Percentiles rank a stretch among this genome's conserved stretches.
phyloP scores from a whole-genome alignment of 2,888 invertebrate genomes.

The Zeuzera pyrina region DNA sequence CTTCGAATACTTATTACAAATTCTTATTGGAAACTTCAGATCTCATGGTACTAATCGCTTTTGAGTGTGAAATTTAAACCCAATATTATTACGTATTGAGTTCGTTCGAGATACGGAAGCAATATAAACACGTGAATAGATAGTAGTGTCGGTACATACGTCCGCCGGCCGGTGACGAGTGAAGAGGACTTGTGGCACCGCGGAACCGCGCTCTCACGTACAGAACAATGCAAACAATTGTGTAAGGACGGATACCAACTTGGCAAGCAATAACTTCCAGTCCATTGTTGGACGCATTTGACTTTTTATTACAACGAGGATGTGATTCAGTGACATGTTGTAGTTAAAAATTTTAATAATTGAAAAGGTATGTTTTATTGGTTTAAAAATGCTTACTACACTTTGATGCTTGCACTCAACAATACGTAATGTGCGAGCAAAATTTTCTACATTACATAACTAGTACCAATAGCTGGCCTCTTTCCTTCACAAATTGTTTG shows the following conservation, averaged over 20 bases:
- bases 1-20: conserved; percentile 35
- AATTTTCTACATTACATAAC: conserved; percentile 31
- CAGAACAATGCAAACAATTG: conserved; percentile 68
- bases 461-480: conserved; percentile 78
- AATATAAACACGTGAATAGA: conserved; percentile 5
- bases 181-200: conserved; percentile 25
- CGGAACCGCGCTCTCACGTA: conserved; percentile 19
- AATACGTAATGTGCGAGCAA: conserved; percentile 42
- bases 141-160: conserved; percentile 22
- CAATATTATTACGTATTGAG: too few species aligned
- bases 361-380: conserved; percentile 71
- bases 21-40: conserved; percentile 63
- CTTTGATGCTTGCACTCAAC: conserved; percentile 59
- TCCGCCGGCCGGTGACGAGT: conserved; percentile 21
- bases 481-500: conserved; percentile 89
- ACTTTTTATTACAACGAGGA: conserved; percentile 44
- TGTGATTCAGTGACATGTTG: conserved; percentile 66
- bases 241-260: conserved; percentile 70
- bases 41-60: conserved; percentile 65
- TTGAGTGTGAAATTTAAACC: conserved; percentile 52
- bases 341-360: conserved; percentile 61
- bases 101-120: conserved; percentile 22
- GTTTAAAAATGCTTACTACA: conserved; percentile 60
- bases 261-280: conserved; percentile 10
- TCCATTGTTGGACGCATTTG: conserved; percentile 36